Base-by-base conservation (phyloP, 2,113 vertebrate genomes). In the Cyprinus carpio region DNA sequence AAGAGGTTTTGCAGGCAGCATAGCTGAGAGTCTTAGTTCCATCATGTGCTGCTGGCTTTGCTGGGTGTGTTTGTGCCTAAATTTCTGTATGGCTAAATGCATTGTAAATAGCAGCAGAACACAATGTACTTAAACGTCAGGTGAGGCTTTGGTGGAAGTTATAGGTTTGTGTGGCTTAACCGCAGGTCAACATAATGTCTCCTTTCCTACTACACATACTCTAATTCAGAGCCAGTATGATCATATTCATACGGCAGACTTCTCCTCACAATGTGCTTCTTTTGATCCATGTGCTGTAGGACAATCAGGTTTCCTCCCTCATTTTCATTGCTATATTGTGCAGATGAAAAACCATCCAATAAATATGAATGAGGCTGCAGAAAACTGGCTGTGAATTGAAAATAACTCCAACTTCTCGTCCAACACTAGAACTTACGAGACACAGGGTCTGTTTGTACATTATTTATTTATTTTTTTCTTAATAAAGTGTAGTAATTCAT, bases 371-470 rank as follows among this genome's bases (percentile, higher is more conserved):
- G 5, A 65, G 27, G 49, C 6, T 54, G 49, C 49, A 49, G 12
- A 40, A 49, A 49, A 15, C 12, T 13, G 46, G 51, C 51, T 54
- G 15, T 56, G 51, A 31, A 20, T 69, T 1, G 37, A 8, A 8
- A 31, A 65, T 34, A 20, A 69, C 7, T 23, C 4, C 54, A 58
- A 58, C 37, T 46, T 43, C 2, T 15, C 37, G 3, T 43, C 23
- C 23, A n/a, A 43, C 20, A 74, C 23, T n/a, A 43, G 2, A 40
- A 25, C 2, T 74, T 15, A 5, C 4, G 15, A 43, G 2, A 40
- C 27, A 40, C 37, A 83, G 65, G 54, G 75, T 86, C 85, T 43
- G 23, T 16, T 85, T 79, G 74, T 82, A 74, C 49, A 64, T n/a
- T n/a, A 6, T 7, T 8, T 6, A 8, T 40, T 7, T 46, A n/a